These are phyloP conservation scores for Nymphicus hollandicus DNA, from an alignment of 2,113 vertebrate species.

Conservation along the genomic window DNA sequence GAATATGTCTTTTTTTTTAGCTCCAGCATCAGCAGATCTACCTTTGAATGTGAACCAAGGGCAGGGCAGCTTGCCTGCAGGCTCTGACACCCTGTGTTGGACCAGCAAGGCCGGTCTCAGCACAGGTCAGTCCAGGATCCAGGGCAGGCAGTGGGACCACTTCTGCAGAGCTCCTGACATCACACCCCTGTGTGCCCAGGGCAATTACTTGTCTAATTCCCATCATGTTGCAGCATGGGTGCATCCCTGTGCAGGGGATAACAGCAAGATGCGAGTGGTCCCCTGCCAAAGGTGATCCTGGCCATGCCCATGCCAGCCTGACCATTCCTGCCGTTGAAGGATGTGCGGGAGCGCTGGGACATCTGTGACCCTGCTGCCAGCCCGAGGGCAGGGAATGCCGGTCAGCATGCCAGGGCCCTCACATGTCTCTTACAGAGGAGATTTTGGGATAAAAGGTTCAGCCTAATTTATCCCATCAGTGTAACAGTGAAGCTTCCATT, in stretches of 20 bases:
- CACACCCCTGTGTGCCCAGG: neutral
- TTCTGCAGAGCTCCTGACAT: neutral
- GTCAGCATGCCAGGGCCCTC: constrained; percentile 24
- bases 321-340: neutral
- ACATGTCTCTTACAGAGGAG: constrained; percentile 22
- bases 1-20: neutral
- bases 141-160: neutral
- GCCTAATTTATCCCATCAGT: constrained; percentile 57
- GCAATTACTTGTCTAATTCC: neutral
- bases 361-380: constrained; percentile 7
- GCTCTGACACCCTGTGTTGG: neutral
- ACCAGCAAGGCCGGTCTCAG: neutral
- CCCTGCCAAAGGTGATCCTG: neutral
- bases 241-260: neutral
- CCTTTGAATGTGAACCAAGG: neutral
- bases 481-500: constrained; percentile 37
- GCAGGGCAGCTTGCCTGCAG: neutral
- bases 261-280: neutral
- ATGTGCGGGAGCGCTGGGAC: fast-evolving
- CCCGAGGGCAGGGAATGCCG: constrained; percentile 19
- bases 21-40: neutral
- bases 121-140: neutral
- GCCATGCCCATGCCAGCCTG: neutral
- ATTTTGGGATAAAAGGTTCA: constrained; percentile 24
- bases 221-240: fast-evolving